phyloP scores from a whole-genome alignment of 2,113 vertebrate species.

The Sebastes schlegelii region DNA sequence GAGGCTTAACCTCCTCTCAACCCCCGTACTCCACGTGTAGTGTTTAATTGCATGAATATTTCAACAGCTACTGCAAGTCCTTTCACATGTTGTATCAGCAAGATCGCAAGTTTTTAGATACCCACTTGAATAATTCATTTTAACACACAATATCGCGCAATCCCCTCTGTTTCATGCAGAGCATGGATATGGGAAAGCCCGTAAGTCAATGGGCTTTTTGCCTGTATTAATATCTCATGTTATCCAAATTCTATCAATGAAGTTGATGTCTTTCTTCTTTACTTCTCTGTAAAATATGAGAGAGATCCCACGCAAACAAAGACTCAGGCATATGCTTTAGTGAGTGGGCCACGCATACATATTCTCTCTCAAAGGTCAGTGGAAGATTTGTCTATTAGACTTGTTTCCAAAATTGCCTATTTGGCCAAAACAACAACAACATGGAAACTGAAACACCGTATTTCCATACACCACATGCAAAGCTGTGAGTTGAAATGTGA shows the following conservation, averaged over 20 bases:
- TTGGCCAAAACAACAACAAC: slow-evolving; percentile 42
- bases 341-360: slow-evolving; percentile 8
- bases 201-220: slow-evolving; percentile 5
- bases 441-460: slow-evolving; percentile 20
- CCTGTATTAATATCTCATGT: background rate
- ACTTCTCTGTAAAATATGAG: slow-evolving; percentile 4
- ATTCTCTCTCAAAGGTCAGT: slow-evolving; percentile 67
- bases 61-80: slow-evolving; percentile 56
- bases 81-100: slow-evolving; percentile 68
- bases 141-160: slow-evolving; percentile 21
- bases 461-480: slow-evolving; percentile 43
- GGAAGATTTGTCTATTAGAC: slow-evolving; percentile 22
- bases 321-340: background rate
- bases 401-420: slow-evolving; percentile 54
- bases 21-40: slow-evolving; percentile 38
- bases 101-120: slow-evolving; percentile 56
- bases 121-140: slow-evolving; percentile 58
- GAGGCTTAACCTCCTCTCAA: slow-evolving; percentile 39
- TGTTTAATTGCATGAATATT: slow-evolving; percentile 76
- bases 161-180: background rate
- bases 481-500: slow-evolving; percentile 35
- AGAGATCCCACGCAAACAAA: slow-evolving; percentile 18
- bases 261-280: background rate
- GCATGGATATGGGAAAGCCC: slow-evolving; percentile 10
- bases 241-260: background rate